Percentiles rank a stretch among this genome's conserved stretches.
Evolutionary conservation across 2,888 invertebrate genomes (phyloP).

Genomic region (Eupithecia pulchellata): DNA sequence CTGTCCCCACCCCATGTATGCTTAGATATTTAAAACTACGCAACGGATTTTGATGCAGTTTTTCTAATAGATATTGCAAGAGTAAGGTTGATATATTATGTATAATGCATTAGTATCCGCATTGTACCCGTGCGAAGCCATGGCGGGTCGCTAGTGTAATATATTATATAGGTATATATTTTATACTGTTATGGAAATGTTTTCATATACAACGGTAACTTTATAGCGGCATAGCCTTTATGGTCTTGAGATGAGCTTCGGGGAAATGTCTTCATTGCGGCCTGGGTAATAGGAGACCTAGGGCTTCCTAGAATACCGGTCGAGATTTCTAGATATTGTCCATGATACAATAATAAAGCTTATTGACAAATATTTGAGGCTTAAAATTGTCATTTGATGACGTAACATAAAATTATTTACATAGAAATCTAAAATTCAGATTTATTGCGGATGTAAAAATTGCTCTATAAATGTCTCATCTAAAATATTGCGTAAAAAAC

Average conservation of each 20-base stretch:
- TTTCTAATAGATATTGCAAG: too few relatives aligned
- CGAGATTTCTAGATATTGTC: background rate
- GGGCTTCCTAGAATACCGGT: slow-evolving; percentile 3
- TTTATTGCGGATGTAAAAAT: slow-evolving; percentile 1
- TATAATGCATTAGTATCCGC: too few relatives aligned
- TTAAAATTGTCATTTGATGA: background rate
- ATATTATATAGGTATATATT: too few relatives aligned
- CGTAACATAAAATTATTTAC: background rate
- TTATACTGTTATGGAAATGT: slow-evolving; percentile 19
- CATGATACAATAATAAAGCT: too few relatives aligned
- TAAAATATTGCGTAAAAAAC: background rate
- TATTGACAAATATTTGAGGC: too few relatives aligned
- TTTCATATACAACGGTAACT: slow-evolving; percentile 25
- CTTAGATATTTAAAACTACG: too few relatives aligned
- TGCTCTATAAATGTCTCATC: background rate
- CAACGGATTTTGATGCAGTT: too few relatives aligned
- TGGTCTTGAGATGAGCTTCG: slow-evolving; percentile 22
- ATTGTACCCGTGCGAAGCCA: too few relatives aligned
- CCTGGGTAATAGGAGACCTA: slow-evolving; percentile 25
- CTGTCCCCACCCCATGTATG: too few relatives aligned
- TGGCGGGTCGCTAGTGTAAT: too few relatives aligned
- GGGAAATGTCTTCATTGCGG: slow-evolving; percentile 19
- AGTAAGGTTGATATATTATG: too few relatives aligned
- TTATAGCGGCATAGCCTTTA: slow-evolving; percentile 15
- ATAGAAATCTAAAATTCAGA: background rate